These are phyloP conservation scores for Bursaphelenchus mucronatus DNA, from an alignment of 1,140 invertebrate species.

Conservation along the genomic window DNA sequence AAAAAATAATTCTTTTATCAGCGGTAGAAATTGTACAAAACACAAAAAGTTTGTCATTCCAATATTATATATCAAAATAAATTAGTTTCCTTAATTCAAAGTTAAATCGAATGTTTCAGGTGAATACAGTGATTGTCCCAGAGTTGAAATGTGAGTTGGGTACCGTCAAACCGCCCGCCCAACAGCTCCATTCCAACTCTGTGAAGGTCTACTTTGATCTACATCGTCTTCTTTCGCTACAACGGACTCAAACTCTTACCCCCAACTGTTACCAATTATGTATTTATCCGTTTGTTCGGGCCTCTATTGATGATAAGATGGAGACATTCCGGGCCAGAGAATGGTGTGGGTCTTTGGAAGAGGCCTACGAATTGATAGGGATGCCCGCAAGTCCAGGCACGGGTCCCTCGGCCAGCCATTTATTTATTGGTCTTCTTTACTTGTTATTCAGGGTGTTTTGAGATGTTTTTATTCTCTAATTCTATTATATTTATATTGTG, in stretches of 20 bases:
- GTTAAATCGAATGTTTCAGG: slow-evolving; percentile 20
- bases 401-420: too few relatives aligned
- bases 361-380: slow-evolving; percentile 21
- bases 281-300: slow-evolving; percentile 21
- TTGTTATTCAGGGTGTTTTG: too few relatives aligned
- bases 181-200: slow-evolving; percentile 8
- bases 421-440: too few relatives aligned
- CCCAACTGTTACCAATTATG: slow-evolving; percentile 20
- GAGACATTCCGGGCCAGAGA: slow-evolving; percentile 23
- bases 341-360: slow-evolving; percentile 28
- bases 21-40: too few relatives aligned
- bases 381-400: background rate
- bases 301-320: background rate
- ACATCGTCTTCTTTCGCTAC: background rate
- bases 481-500: too few relatives aligned
- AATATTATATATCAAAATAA: too few relatives aligned
- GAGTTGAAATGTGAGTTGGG: slow-evolving; percentile 22
- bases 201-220: slow-evolving; percentile 24
- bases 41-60: too few relatives aligned
- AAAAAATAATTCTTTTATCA: too few relatives aligned
- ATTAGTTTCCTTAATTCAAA: background rate
- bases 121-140: slow-evolving; percentile 21
- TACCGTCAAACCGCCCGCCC: slow-evolving; percentile 18
- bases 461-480: background rate
- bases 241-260: slow-evolving; percentile 14